Evolutionary conservation across 1,140 invertebrate species (phyloP), one percentile per base, ranked within the genome.

Genomic region (Riptortus pedestris): DNA sequence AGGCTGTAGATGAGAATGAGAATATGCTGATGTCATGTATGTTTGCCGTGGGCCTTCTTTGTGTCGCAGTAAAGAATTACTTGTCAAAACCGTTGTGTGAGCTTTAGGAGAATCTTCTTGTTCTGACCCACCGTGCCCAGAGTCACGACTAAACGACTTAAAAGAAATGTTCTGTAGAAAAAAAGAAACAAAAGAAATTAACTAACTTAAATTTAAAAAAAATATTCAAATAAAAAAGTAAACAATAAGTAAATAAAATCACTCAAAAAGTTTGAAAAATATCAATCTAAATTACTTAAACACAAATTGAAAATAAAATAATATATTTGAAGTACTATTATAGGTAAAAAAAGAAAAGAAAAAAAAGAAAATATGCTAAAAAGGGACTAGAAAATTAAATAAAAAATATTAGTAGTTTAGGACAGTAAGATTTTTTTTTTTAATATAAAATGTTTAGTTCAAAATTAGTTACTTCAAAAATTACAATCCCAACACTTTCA

Each of bases 161-260:
- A 82, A 84, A 79, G 81, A 84, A 79, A 82, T 83, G 79, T 83
- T 84, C 83, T 84, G 81, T 68, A 74, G 75, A 67, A 71, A 74
- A 73, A 70, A 73, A 69, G 67, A 63, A 68, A 47, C 67, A 63
- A 65, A 51, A 51, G 22, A 55, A 55, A 24, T 55, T 24, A 18
- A 24, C 22, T 24, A 18, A 55, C 20, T 55, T 24, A 55, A 55
- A 24, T 14, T 55, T 11, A 26, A 24, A 55, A 26, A 24, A 55
- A 5, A 51, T 20, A 20, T 2, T 20, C 5, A 20, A 22, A 55
- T 24, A 55, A 55, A 3, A 4, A 7, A 55, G 14, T 55, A 27
- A 55, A 7, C 51, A 38, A 14, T 7, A 38, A 7, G 14, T 7
- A 7, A 5, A 38, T 7, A 38, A 38, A 5, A 38, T 7, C 5